A percentile compares a stretch with the other conserved stretches of the same genome.
phyloP scores from a whole-genome alignment of 2,797 vertebrate genomes.

The Microhierax caerulescens region DNA sequence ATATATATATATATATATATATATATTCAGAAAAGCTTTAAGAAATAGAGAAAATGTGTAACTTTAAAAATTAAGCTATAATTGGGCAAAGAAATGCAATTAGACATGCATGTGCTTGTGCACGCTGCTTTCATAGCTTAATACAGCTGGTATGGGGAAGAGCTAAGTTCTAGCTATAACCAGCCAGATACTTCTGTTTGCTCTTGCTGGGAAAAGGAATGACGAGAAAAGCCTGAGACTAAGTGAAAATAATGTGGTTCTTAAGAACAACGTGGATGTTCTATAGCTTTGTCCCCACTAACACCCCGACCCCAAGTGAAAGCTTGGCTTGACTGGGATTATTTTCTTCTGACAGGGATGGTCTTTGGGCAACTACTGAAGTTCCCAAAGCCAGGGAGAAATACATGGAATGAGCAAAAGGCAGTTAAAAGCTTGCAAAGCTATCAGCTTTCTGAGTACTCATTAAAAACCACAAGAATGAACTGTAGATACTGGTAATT shows the following conservation, averaged over 20 bases:
- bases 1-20: too few relatives aligned
- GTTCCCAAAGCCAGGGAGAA: background rate
- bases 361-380: background rate
- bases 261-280: background rate
- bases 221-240: background rate
- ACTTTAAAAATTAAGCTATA: background rate
- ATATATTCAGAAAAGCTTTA: background rate
- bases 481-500: background rate
- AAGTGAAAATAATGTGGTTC: background rate
- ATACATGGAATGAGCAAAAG: background rate
- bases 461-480: background rate
- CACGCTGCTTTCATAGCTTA: background rate
- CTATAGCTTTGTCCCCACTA: background rate
- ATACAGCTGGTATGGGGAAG: background rate
- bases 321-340: background rate
- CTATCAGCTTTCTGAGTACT: background rate
- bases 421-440: background rate
- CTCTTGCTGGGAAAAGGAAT: background rate
- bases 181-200: background rate
- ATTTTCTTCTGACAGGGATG: background rate
- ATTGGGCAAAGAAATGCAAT: background rate
- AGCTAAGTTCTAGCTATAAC: background rate
- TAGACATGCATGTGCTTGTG: background rate
- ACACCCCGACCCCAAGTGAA: background rate
- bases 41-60: background rate